phyloP scores from a whole-genome alignment of 2,797 vertebrate genomes.

The Octomys mimax region DNA sequence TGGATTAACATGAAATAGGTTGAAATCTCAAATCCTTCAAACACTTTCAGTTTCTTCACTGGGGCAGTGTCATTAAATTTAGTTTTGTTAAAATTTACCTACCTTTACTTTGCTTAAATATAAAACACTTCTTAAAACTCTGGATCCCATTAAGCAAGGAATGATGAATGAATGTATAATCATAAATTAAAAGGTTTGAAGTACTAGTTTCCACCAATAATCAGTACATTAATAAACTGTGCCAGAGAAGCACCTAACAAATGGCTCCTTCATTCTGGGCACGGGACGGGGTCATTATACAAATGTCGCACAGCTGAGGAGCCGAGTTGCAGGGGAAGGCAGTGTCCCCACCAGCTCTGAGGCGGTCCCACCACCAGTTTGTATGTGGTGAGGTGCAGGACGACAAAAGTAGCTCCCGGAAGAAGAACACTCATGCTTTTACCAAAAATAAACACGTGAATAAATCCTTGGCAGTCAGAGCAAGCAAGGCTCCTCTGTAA shows the following conservation, averaged over 20 bases:
- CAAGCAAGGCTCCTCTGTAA: not conserved
- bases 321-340: not conserved
- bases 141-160: not conserved
- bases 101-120: not conserved
- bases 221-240: not conserved
- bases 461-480: not conserved
- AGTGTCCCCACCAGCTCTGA: not conserved
- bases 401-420: not conserved
- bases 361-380: not conserved
- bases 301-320: not conserved
- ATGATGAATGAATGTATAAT: conserved; percentile 3
- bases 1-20: conserved; percentile 31
- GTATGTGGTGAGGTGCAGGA: not conserved
- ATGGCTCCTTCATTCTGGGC: not conserved
- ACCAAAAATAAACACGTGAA: not conserved
- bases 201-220: not conserved
- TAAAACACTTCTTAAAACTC: not conserved
- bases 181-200: conserved; percentile 42
- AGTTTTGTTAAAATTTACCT: conserved; percentile 43
- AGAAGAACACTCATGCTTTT: not conserved
- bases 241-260: not conserved
- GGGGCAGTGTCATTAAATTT: not conserved
- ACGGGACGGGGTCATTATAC: not conserved
- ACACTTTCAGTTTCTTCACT: not conserved
- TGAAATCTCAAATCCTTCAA: conserved; percentile 22